phyloP scores from a whole-genome alignment of 2,113 vertebrate species.

The Calidris pygmaea region DNA sequence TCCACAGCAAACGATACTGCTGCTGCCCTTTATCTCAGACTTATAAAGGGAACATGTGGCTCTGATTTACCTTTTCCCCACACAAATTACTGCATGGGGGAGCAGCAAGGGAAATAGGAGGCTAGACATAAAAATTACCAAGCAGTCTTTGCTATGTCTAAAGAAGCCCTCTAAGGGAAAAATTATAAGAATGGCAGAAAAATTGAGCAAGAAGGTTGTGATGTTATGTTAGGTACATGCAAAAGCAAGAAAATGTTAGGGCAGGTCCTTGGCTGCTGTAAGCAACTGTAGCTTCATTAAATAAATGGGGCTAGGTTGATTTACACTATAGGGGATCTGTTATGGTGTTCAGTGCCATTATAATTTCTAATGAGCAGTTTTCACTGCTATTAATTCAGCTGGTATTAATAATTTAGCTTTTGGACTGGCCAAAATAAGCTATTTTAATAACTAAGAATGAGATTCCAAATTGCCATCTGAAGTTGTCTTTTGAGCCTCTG shows the following conservation, averaged over 20 bases:
- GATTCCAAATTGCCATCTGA: slow-evolving; percentile 31
- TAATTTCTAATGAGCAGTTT: slow-evolving; percentile 43
- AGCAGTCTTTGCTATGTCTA: slow-evolving; percentile 63
- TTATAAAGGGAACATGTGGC: slow-evolving; percentile 54
- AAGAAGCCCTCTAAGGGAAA: slow-evolving; percentile 65
- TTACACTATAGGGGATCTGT: slow-evolving; percentile 32
- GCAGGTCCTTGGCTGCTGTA: slow-evolving; percentile 28
- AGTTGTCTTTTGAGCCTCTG: slow-evolving; percentile 35
- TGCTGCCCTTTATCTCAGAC: slow-evolving; percentile 48
- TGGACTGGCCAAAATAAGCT: slow-evolving; percentile 34
- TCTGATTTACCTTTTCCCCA: slow-evolving; percentile 64
- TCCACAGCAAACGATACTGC: not conserved
- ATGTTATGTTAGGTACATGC: slow-evolving; percentile 12
- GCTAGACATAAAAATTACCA: slow-evolving; percentile 67
- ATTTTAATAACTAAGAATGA: slow-evolving; percentile 15
- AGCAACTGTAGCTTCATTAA: slow-evolving; percentile 43
- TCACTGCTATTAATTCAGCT: slow-evolving; percentile 52
- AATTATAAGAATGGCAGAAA: slow-evolving; percentile 59
- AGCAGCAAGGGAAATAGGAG: slow-evolving; percentile 62
- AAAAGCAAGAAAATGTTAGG: slow-evolving; percentile 35
- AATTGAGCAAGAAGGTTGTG: slow-evolving; percentile 25
- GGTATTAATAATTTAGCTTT: slow-evolving; percentile 48
- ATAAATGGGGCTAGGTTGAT: slow-evolving; percentile 27
- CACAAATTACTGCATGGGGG: slow-evolving; percentile 57
- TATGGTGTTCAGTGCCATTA: slow-evolving; percentile 23